Percentiles rank a stretch among this genome's conserved stretches.
These are phyloP conservation scores for Hemiscyllium ocellatum DNA, from an alignment of 2,113 vertebrate genomes.

Conservation along the genomic window DNA sequence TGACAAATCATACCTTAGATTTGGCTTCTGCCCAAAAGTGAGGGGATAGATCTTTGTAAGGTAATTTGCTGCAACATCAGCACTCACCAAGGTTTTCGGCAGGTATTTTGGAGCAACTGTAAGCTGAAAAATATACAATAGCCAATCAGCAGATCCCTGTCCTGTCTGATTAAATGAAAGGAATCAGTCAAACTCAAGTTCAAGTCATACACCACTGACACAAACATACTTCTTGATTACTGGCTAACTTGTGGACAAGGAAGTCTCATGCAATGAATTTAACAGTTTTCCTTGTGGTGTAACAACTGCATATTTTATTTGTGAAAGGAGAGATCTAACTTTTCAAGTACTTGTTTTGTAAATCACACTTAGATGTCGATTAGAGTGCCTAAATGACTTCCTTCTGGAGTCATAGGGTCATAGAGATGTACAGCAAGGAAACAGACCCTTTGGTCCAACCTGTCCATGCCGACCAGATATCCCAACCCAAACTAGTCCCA, in stretches of 20 bases:
- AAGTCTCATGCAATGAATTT: not conserved
- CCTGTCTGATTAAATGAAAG: not conserved
- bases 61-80: slow-evolving; percentile 92
- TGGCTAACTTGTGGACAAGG: not conserved
- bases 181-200: not conserved
- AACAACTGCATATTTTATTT: not conserved
- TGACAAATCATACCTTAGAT: slow-evolving; percentile 68
- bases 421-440: too few species aligned
- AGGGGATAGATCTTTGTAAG: slow-evolving; percentile 84
- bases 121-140: slow-evolving; percentile 63
- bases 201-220: not conserved
- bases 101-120: slow-evolving; percentile 78
- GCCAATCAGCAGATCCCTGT: slow-evolving; percentile 8
- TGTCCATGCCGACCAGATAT: too few species aligned
- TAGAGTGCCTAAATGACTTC: not conserved
- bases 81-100: slow-evolving; percentile 80
- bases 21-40: slow-evolving; percentile 91
- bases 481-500: too few species aligned
- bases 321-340: not conserved
- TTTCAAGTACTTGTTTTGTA: not conserved
- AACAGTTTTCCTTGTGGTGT: not conserved
- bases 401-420: too few species aligned
- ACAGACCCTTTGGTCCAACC: too few species aligned
- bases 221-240: not conserved
- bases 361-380: not conserved